phyloP scores from a whole-genome alignment of 2,888 invertebrate species.

The Napeogenes sylphis region DNA sequence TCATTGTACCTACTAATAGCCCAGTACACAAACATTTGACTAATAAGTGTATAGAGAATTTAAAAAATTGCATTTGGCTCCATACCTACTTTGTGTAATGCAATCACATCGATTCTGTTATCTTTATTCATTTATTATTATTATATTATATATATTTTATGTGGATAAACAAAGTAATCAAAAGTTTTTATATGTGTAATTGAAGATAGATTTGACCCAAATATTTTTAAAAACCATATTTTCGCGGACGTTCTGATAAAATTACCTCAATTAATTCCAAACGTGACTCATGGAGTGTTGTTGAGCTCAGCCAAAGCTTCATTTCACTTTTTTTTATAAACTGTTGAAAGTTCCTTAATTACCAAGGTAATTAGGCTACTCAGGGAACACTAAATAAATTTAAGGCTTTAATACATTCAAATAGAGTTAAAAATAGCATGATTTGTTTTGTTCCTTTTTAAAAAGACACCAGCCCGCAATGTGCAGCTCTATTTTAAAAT shows the following conservation, averaged over 20 bases:
- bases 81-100: too few species aligned
- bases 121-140: too few species aligned
- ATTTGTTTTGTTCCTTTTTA: not conserved
- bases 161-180: too few species aligned
- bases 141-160: too few species aligned
- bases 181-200: too few species aligned
- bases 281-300: conserved; percentile 9
- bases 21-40: too few species aligned
- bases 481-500: conserved; percentile 1
- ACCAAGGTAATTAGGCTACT: conserved; percentile 8
- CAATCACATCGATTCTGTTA: too few species aligned
- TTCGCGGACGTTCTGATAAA: conserved; percentile 5
- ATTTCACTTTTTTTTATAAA: conserved; percentile 12
- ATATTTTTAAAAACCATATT: conserved; percentile 1
- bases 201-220: not conserved
- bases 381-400: not conserved
- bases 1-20: too few species aligned
- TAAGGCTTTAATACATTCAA: not conserved
- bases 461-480: not conserved
- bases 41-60: too few species aligned
- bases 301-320: conserved; percentile 9
- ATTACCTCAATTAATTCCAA: conserved; percentile 14
- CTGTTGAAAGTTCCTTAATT: conserved; percentile 9
- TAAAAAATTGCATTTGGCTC: too few species aligned
- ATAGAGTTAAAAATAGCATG: not conserved